A percentile compares a stretch with the other conserved stretches of the same genome.
These are phyloP conservation scores for Atlantisia rogersi DNA, from an alignment of 2,113 vertebrate genomes.

Conservation along the genomic window DNA sequence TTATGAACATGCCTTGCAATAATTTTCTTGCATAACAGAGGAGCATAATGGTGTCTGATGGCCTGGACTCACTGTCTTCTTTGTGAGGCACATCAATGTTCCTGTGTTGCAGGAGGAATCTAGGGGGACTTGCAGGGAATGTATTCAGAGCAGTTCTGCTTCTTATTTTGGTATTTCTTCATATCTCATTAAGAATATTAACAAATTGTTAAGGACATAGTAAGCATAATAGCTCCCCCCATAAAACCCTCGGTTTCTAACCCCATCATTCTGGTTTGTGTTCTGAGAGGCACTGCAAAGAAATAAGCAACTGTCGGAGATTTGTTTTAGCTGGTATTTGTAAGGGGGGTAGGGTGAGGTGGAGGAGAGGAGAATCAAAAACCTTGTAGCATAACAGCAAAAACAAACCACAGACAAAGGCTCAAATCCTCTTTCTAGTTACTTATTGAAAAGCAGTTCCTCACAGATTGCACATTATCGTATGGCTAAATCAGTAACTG, in stretches of 20 bases:
- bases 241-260: background rate
- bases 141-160: background rate
- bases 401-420: background rate
- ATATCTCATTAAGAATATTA: background rate
- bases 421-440: background rate
- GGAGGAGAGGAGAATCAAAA: background rate
- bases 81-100: background rate
- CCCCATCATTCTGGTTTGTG: background rate
- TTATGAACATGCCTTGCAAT: background rate
- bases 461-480: background rate
- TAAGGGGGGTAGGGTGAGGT: background rate
- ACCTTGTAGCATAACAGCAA: background rate
- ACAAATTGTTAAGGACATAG: background rate
- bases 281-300: background rate
- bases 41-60: background rate
- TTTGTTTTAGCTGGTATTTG: background rate
- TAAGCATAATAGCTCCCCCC: background rate
- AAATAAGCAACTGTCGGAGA: background rate
- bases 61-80: background rate
- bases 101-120: background rate
- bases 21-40: constrained; percentile 30
- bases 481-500: constrained; percentile 9
- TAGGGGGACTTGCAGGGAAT: background rate
- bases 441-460: constrained; percentile 5
- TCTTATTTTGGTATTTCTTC: background rate